These are phyloP conservation scores for Calephelis virginiensis DNA, from an alignment of 1,140 invertebrate species.

Conservation along the genomic window DNA sequence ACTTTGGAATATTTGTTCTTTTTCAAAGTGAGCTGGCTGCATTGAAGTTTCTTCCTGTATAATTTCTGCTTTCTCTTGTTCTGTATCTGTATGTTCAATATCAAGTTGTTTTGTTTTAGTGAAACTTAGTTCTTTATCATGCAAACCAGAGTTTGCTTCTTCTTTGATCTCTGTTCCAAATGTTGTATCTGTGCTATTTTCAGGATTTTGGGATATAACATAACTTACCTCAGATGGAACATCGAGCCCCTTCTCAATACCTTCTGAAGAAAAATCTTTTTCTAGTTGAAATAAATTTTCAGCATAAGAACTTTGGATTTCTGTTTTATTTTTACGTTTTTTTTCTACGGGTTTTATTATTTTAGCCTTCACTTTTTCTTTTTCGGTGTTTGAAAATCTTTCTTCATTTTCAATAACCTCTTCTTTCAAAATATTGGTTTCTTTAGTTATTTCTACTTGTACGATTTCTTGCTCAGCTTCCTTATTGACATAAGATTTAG, in stretches of 20 bases:
- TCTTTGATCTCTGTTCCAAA: background rate
- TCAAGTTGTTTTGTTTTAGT: background rate
- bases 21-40: background rate
- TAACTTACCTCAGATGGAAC: too few relatives aligned
- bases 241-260: too few relatives aligned
- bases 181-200: background rate
- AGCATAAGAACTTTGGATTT: background rate
- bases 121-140: background rate
- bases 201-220: background rate
- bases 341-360: conserved; percentile 63
- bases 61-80: background rate
- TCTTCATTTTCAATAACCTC: conserved; percentile 26
- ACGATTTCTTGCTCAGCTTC: background rate
- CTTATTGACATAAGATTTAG: background rate
- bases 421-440: conserved; percentile 11
- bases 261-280: too few relatives aligned
- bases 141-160: background rate
- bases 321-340: conserved; percentile 44
- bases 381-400: background rate
- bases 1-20: conserved; percentile 12
- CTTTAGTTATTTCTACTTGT: conserved; percentile 9
- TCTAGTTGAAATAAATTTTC: too few relatives aligned
- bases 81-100: background rate
- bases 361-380: conserved; percentile 49
- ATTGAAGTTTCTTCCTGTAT: background rate